A percentile compares a stretch with the other conserved stretches of the same genome.
Evolutionary conservation across 2,797 vertebrate genomes (phyloP).

Genomic region (Glyptemys insculpta): DNA sequence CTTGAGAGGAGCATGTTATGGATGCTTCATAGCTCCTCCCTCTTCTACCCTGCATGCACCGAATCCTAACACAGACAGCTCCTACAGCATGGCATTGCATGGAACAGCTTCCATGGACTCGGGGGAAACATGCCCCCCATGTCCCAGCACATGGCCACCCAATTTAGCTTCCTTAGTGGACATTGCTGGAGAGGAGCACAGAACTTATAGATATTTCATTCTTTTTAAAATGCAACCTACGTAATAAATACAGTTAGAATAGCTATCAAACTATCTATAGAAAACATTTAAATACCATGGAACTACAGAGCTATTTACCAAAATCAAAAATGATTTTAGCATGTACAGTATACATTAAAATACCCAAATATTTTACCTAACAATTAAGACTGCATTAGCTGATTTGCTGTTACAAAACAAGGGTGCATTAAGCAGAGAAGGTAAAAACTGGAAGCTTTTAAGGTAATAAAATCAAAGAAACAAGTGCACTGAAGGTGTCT

Average conservation of each 20-base stretch:
- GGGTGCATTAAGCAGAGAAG: background rate
- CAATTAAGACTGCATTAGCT: constrained; percentile 14
- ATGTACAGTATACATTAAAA: constrained; percentile 38
- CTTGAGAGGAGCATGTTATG: background rate
- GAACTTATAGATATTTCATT: background rate
- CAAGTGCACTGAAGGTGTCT: background rate
- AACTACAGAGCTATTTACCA: background rate
- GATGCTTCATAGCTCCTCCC: background rate
- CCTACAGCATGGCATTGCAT: background rate
- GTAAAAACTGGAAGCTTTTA: constrained; percentile 14
- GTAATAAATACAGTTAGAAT: background rate
- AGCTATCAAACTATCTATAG: background rate
- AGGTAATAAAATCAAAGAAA: constrained; percentile 3
- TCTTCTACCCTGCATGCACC: background rate
- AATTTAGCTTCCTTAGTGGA: background rate
- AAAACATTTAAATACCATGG: background rate
- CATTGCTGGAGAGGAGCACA: background rate
- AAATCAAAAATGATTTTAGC: fast-evolving
- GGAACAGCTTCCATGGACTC: background rate
- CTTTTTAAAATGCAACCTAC: background rate
- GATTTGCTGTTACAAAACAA: background rate
- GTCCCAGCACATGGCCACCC: background rate
- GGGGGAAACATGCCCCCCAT: background rate
- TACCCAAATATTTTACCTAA: constrained; percentile 25
- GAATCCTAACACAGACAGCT: background rate